These are phyloP conservation scores for Drosophila tsacasi DNA, from an alignment of 1,140 invertebrate species.

Conservation along the genomic window DNA sequence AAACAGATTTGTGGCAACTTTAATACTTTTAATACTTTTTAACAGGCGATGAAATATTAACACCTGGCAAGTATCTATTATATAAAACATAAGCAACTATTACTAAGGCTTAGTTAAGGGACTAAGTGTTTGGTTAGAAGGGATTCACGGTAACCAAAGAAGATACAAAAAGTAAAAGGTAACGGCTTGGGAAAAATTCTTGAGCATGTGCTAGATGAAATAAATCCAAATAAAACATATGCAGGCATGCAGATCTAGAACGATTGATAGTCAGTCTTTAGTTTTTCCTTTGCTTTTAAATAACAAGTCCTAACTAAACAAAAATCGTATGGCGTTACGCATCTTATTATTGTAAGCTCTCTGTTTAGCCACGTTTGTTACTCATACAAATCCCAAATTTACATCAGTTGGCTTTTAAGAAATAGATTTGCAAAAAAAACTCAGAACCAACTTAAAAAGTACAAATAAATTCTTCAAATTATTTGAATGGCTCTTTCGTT, in stretches of 20 bases:
- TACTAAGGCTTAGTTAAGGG: background rate
- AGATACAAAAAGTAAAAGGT: background rate
- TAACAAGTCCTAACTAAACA: too few relatives aligned
- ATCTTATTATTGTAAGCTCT: background rate
- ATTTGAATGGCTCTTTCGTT: background rate
- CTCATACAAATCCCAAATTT: background rate
- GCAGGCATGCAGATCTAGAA: background rate
- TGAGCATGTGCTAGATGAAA: too few relatives aligned
- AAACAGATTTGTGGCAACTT: background rate
- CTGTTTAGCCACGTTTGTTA: background rate
- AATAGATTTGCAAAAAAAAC: background rate
- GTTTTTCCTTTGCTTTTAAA: too few relatives aligned
- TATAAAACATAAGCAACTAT: background rate
- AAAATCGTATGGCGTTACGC: background rate
- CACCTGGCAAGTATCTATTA: background rate
- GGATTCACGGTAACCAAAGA: background rate
- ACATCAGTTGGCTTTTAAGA: background rate
- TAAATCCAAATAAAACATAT: background rate
- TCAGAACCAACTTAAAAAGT: background rate
- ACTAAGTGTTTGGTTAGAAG: too few relatives aligned
- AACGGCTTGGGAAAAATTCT: background rate
- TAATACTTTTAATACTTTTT: background rate
- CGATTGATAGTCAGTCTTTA: too few relatives aligned
- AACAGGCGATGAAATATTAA: background rate
- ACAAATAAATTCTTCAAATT: slow-evolving; percentile 1